phyloP scores from a whole-genome alignment of 1,140 invertebrate genomes.

The Anastrepha ludens region DNA sequence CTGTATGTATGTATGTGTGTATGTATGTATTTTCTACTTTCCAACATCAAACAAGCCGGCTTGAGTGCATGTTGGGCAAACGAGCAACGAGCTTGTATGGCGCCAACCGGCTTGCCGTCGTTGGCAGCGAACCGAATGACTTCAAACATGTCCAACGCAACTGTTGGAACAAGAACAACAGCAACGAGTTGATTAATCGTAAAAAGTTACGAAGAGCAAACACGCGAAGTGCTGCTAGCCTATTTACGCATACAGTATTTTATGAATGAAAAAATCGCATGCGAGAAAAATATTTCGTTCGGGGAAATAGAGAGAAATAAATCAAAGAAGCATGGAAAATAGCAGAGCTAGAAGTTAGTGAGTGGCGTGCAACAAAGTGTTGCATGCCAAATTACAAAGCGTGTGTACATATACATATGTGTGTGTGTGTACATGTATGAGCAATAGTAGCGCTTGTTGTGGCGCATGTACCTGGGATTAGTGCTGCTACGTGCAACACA shows the following conservation, averaged over 20 bases:
- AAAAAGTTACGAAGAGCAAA: neutral
- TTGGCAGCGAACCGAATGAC: neutral
- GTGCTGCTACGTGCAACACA: neutral
- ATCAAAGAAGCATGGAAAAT: neutral
- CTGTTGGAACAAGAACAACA: slow-evolving; percentile 16
- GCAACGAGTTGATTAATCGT: neutral
- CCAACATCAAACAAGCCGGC: too few relatives aligned
- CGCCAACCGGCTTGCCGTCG: neutral
- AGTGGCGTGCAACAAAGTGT: neutral
- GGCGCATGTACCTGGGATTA: slow-evolving; percentile 42
- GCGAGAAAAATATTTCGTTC: slow-evolving; percentile 1
- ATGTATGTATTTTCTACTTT: too few relatives aligned
- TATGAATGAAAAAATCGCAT: slow-evolving; percentile 50
- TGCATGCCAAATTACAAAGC: neutral
- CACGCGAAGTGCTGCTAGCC: neutral
- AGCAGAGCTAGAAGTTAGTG: neutral
- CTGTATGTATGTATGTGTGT: too few relatives aligned
- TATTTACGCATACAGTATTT: neutral
- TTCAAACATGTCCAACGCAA: neutral
- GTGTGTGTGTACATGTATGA: neutral
- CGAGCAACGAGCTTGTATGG: neutral
- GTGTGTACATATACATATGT: neutral
- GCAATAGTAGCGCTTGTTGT: neutral
- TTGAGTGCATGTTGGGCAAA: too few relatives aligned
- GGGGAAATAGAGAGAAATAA: neutral